phyloP scores from a whole-genome alignment of 2,113 vertebrate genomes.

The Xenotilapia caudafasciata region DNA sequence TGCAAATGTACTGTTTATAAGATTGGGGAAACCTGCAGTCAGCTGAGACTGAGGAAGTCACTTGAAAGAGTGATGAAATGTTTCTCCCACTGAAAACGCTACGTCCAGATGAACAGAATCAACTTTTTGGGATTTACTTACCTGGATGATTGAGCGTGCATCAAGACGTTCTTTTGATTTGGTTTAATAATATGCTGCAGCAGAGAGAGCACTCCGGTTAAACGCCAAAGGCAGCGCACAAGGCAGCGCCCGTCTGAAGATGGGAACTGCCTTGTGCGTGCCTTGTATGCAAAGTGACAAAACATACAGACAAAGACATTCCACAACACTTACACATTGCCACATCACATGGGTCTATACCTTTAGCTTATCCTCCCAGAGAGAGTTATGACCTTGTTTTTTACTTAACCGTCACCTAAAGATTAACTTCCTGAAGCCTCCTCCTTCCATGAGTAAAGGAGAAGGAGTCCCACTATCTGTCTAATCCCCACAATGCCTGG shows the following conservation, averaged over 20 bases:
- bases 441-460: not conserved
- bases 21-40: not conserved
- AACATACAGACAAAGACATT: not conserved
- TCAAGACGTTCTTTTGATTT: too few species aligned
- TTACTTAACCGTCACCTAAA: not conserved
- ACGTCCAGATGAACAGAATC: too few species aligned
- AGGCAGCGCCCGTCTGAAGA: too few species aligned
- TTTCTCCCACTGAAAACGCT: too few species aligned
- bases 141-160: too few species aligned
- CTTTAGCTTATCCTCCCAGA: not conserved
- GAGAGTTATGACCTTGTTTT: not conserved
- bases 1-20: not conserved
- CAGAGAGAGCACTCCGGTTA: too few species aligned
- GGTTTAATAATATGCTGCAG: too few species aligned
- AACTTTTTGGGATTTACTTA: too few species aligned
- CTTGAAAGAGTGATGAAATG: too few species aligned
- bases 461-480: not conserved
- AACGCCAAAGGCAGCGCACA: not conserved
- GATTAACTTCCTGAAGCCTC: not conserved
- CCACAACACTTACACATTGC: not conserved
- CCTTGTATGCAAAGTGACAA: not conserved
- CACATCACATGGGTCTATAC: not conserved
- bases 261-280: not conserved
- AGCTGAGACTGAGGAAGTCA: too few species aligned
- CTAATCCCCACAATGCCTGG: not conserved